phyloP scores from a whole-genome alignment of 2,113 vertebrate species.

The Pomatostomus ruficeps region DNA sequence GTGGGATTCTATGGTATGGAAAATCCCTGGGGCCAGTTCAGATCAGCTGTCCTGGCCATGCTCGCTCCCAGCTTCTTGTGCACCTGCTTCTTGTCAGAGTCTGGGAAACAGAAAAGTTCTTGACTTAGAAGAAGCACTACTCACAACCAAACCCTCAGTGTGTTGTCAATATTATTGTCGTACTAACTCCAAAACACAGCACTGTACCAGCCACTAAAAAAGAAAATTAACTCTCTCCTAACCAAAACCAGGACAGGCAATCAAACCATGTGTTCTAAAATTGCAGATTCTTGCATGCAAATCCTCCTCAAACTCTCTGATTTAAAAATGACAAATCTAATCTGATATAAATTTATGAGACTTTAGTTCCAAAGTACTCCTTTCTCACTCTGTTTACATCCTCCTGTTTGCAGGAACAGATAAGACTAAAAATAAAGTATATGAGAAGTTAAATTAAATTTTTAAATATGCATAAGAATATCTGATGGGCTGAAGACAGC shows the following conservation, averaged over 20 bases:
- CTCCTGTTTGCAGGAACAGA: not conserved
- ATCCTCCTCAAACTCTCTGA: not conserved
- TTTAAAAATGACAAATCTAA: not conserved
- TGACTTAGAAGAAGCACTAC: not conserved
- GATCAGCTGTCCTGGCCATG: not conserved
- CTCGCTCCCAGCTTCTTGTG: not conserved
- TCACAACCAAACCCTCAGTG: not conserved
- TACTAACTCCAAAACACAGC: not conserved
- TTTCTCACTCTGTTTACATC: not conserved
- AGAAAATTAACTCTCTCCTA: not conserved
- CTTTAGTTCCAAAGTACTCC: not conserved
- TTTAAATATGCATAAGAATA: not conserved
- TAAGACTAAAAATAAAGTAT: not conserved
- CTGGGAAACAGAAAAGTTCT: not conserved
- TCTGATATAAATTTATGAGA: not conserved
- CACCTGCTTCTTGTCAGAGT: not conserved
- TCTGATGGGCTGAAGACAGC: not conserved
- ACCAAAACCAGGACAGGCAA: not conserved
- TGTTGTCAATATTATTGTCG: not conserved
- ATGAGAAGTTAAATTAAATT: not conserved
- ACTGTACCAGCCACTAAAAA: not conserved
- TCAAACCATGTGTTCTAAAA: not conserved
- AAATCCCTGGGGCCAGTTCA: not conserved
- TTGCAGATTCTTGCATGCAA: not conserved
- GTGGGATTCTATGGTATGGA: rapidly evolving